Conservation (phyloP, 2,888 invertebrate genomes). For the Erpobdella octoculata region DNA sequence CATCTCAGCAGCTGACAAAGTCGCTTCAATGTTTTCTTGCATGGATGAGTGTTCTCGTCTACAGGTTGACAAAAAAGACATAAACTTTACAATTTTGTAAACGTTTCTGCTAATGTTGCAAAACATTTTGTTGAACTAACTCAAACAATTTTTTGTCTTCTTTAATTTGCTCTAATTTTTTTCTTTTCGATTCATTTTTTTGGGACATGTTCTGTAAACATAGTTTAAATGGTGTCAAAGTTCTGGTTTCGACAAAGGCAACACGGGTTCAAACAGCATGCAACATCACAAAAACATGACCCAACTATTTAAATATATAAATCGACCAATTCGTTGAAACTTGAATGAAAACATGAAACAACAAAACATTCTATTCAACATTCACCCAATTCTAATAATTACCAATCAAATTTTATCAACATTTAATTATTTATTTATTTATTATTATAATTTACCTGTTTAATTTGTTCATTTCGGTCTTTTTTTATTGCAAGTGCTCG, state of each 20-base stretch:
- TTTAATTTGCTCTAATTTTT: slow-evolving; percentile 12
- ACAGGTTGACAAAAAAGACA: too few species aligned
- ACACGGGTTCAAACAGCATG: too few species aligned
- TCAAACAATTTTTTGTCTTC: not conserved
- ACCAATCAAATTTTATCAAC: not conserved
- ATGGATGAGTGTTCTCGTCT: not conserved
- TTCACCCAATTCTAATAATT: not conserved
- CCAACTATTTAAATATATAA: too few species aligned
- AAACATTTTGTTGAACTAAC: not conserved
- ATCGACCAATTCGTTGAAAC: too few species aligned
- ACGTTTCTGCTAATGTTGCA: not conserved
- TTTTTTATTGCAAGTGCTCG: slow-evolving; percentile 8
- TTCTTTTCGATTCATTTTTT: slow-evolving; percentile 7
- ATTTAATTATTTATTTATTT: not conserved
- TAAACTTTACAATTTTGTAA: too few species aligned
- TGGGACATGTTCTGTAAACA: slow-evolving; percentile 2
- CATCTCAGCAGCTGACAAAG: not conserved
- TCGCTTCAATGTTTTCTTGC: not conserved
- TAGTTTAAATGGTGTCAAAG: too few species aligned
- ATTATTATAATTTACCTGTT: slow-evolving; percentile 10
- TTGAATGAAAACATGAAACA: too few species aligned
- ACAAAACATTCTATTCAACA: too few species aligned
- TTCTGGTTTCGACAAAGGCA: too few species aligned
- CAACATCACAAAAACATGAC: too few species aligned
- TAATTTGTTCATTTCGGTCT: slow-evolving; percentile 9